phyloP scores from a whole-genome alignment of 2,113 vertebrate species.

The Pygoscelis adeliae region DNA sequence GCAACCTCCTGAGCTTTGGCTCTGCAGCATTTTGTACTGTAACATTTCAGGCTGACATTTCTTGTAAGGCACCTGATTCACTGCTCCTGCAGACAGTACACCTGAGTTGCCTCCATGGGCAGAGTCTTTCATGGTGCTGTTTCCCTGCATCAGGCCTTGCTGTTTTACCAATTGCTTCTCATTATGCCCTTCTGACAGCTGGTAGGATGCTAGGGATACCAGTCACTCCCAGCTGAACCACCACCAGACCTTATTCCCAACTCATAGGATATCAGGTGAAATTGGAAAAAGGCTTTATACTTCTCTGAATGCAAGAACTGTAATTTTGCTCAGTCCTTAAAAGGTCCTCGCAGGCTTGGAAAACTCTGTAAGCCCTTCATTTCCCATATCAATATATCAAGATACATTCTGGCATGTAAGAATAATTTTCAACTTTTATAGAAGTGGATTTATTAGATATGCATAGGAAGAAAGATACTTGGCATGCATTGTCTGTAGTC shows the following conservation, averaged over 20 bases:
- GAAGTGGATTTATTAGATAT: background rate
- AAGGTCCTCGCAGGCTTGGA: background rate
- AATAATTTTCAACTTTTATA: background rate
- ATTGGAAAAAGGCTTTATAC: background rate
- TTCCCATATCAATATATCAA: background rate
- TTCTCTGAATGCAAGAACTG: background rate
- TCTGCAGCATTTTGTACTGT: background rate
- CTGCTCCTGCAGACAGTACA: background rate
- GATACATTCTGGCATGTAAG: background rate
- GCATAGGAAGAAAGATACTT: background rate
- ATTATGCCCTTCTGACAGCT: background rate
- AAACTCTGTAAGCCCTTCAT: background rate
- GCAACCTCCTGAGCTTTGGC: background rate
- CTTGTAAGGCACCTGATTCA: background rate
- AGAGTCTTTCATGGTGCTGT: background rate
- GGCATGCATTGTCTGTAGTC: background rate
- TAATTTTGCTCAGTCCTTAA: background rate
- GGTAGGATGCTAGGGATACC: background rate
- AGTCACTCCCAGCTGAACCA: background rate
- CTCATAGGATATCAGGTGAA: background rate
- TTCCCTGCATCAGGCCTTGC: background rate
- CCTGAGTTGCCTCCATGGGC: background rate
- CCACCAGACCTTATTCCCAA: background rate
- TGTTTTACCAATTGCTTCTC: background rate
- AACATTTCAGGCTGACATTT: slow-evolving; percentile 9